Conservation (phyloP, 2,113 vertebrate genomes). For the Osmerus eperlanus region DNA sequence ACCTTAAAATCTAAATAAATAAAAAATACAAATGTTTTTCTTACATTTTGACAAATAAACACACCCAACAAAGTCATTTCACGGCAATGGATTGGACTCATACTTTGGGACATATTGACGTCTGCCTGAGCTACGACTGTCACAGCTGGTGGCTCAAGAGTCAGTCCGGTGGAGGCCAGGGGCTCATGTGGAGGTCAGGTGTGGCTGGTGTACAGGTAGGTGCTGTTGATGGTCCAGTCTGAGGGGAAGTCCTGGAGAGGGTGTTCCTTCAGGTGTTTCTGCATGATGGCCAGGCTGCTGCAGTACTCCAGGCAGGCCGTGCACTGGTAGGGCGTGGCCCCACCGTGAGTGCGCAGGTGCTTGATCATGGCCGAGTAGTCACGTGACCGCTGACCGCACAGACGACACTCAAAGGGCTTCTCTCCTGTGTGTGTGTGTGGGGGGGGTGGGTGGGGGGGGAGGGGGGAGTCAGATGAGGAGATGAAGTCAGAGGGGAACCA, state of each 20-base stretch:
- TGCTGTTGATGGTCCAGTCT: conserved; percentile 75
- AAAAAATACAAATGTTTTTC: background rate
- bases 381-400: conserved; percentile 79
- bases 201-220: conserved; percentile 77
- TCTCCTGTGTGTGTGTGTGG: conserved; percentile 63
- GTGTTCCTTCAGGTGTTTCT: conserved; percentile 75
- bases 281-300: conserved; percentile 77
- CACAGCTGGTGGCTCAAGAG: background rate
- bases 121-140: no score
- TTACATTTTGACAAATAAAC: no score
- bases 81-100: no score
- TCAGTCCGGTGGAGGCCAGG: background rate
- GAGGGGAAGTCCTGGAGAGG: conserved; percentile 73
- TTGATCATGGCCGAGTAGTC: conserved; percentile 86
- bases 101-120: no score
- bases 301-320: conserved; percentile 74
- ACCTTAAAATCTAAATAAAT: background rate
- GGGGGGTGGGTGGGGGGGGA: background rate
- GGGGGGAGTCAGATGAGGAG: background rate
- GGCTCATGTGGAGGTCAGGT: conserved; percentile 37
- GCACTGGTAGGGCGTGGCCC: conserved; percentile 77
- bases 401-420: conserved; percentile 81
- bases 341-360: conserved; percentile 79
- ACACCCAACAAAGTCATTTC: no score
- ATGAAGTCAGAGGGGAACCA: no score